Conservation (phyloP, 2,888 invertebrate genomes). For the Drosophila dives region DNA sequence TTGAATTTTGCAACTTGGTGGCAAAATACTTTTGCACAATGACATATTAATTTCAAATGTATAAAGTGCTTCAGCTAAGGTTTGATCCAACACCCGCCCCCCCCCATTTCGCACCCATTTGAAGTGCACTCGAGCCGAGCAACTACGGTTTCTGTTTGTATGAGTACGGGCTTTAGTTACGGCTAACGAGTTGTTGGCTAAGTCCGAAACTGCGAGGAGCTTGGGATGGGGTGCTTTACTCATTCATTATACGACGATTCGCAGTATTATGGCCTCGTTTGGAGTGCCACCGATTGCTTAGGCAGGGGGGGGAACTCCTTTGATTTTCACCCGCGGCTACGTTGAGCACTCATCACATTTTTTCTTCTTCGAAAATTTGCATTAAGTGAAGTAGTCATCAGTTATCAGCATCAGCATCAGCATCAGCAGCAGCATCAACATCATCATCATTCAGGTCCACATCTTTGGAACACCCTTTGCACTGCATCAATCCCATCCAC, state of each 20-base stretch:
- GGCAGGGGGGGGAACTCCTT: slow-evolving; percentile 2
- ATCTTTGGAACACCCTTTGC: slow-evolving; percentile 2
- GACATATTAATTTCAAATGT: slow-evolving; percentile 75
- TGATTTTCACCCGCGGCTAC: slow-evolving; percentile 38
- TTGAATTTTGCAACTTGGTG: slow-evolving; percentile 67
- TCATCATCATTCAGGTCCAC: slow-evolving; percentile 26
- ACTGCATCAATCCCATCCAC: slow-evolving; percentile 18
- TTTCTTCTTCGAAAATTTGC: slow-evolving; percentile 68
- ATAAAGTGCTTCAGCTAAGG: slow-evolving; percentile 30
- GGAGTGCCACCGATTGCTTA: slow-evolving; percentile 29
- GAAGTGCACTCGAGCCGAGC: slow-evolving; percentile 54
- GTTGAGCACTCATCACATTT: slow-evolving; percentile 60
- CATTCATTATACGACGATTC: slow-evolving; percentile 76
- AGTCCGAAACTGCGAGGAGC: slow-evolving; percentile 17
- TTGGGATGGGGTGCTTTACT: slow-evolving; percentile 49
- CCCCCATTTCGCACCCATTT: slow-evolving; percentile 12
- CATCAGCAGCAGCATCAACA: slow-evolving; percentile 40
- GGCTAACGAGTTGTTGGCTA: slow-evolving; percentile 62
- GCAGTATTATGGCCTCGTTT: slow-evolving; percentile 80
- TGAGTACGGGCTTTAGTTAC: slow-evolving; percentile 45
- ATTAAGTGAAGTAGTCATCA: slow-evolving; percentile 81
- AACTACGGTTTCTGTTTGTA: slow-evolving; percentile 42
- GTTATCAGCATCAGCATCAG: slow-evolving; percentile 67
- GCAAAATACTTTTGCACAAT: slow-evolving; percentile 66
- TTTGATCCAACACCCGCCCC: slow-evolving; percentile 6